Evolutionary conservation across 2,888 invertebrate genomes (phyloP).

Genomic region (Eupithecia subumbrata): DNA sequence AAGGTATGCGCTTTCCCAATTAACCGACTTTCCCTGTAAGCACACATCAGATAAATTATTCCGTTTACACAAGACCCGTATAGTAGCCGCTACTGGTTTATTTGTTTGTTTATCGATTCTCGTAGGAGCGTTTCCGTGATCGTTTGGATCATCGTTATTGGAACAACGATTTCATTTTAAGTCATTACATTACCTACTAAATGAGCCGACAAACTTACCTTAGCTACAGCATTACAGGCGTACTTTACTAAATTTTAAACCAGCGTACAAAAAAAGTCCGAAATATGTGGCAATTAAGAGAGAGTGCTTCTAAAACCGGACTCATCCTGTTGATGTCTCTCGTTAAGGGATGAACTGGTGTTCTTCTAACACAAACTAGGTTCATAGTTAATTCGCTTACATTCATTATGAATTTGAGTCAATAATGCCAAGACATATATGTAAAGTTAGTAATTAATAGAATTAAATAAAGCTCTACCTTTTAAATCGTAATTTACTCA

Average conservation of each 20-base stretch:
- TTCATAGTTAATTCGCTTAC: no score
- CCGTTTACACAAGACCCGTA: constrained; percentile 58
- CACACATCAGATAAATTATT: constrained; percentile 60
- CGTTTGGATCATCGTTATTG: constrained; percentile 1
- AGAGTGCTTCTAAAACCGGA: no score
- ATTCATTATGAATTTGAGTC: no score
- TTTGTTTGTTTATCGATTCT: constrained; percentile 52
- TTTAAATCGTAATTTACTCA: not conserved
- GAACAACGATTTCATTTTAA: constrained; percentile 15
- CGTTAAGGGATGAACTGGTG: no score
- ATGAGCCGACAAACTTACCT: not conserved
- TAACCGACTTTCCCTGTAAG: constrained; percentile 60
- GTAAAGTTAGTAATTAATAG: not conserved
- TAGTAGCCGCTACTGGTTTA: constrained; percentile 63
- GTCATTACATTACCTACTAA: not conserved
- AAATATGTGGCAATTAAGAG: not conserved
- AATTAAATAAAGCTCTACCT: not conserved
- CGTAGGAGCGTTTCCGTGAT: constrained; percentile 18
- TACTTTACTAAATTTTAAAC: not conserved
- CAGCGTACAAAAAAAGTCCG: not conserved
- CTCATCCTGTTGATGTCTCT: no score
- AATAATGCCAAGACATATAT: not conserved
- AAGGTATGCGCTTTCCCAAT: constrained; percentile 61
- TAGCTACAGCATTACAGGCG: not conserved
- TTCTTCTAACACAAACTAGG: no score